Base-by-base conservation (phyloP, 2,888 invertebrate species). In the Athetis lepigone region DNA sequence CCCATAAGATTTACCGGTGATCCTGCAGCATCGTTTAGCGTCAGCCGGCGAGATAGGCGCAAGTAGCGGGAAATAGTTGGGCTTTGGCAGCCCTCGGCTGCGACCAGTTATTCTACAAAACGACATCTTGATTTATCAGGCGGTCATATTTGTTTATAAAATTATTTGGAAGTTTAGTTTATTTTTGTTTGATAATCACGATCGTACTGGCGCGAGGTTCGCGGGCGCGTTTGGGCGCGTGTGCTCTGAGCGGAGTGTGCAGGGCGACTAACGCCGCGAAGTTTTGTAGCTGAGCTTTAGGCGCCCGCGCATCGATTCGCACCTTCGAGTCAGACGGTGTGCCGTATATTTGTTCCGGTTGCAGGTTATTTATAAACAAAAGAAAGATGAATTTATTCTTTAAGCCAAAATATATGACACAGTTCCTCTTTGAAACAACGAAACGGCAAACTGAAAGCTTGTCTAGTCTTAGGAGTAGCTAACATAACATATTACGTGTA, bases 21-120 rank as follows among this genome's bases (percentile, higher is more conserved):
- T 97, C 78, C 97, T 96, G 90, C 97, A 97, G 88, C 97, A 96
- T 69, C 97, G 95, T 83, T 97, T 96, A 1, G 98, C 98, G 85
- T 98, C 97, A n/a, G 97, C 97, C 13, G 98, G 97, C 50, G 97
- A 97, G 68, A 98, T 96, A 4, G 98, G 97, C 46, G 97, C 97
- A 75, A 98, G 94, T 54, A 98, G 94, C 19, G 98, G 98, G 85
- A 98, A 97, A 88, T 97, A 98, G 90, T 98, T 97, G 56, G 97
- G 97, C 86, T 97, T 97, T 55, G 97, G 98, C 84, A 98, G 96
- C 83, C 97, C 96, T 80, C 97, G 96, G 90, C 97, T 97, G 88
- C 96, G 96, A 82, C 97, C 97, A 65, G 98, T 98, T 81, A 98
- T 97, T 89, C 97, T 96, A 91, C 98, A 98, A 90, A 96, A 97